Conservation (phyloP, 2,888 invertebrate species). For the Zelleria hepariella region DNA sequence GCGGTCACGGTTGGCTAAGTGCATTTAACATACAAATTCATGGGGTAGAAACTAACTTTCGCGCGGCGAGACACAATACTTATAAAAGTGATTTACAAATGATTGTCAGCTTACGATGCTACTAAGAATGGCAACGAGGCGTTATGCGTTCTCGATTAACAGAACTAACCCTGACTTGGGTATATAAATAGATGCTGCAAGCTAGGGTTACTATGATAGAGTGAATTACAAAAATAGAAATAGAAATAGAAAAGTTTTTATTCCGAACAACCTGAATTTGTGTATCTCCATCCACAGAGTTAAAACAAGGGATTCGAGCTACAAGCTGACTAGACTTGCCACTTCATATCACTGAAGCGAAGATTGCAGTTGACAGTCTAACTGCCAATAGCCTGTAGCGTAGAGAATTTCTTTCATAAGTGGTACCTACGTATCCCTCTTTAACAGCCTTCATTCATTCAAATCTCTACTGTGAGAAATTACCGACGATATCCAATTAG, state of each 20-base stretch:
- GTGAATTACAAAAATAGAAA: background rate
- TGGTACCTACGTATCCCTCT: background rate
- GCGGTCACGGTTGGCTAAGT: background rate
- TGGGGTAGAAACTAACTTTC: conserved; percentile 60
- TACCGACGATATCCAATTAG: background rate
- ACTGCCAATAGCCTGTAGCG: background rate
- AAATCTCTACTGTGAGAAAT: background rate
- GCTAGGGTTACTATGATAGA: no score
- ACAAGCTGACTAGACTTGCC: no score
- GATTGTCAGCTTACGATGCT: background rate
- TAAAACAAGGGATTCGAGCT: no score
- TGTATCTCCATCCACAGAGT: no score
- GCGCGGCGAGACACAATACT: background rate
- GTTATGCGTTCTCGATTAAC: background rate
- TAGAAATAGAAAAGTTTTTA: no score
- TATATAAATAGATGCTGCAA: no score
- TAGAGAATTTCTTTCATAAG: background rate
- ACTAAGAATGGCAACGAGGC: background rate
- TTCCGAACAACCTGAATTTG: no score
- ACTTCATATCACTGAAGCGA: no score
- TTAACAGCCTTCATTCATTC: background rate
- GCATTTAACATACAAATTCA: conserved; percentile 41
- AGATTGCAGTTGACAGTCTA: background rate
- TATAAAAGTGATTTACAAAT: background rate
- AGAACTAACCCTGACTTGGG: no score